phyloP scores from a whole-genome alignment of 2,888 invertebrate genomes.

The Andricus curvator region DNA sequence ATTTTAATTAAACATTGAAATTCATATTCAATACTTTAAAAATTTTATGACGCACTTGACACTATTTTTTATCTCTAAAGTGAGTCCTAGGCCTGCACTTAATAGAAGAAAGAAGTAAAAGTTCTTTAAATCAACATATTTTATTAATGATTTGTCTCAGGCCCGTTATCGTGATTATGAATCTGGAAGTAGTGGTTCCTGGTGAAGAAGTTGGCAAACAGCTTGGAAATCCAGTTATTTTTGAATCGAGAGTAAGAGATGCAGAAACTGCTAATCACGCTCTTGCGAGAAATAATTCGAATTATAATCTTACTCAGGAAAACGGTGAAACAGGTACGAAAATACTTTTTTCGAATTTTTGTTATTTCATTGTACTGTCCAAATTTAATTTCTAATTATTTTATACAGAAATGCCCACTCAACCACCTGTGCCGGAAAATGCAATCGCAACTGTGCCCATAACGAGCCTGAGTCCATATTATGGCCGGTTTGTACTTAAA shows the following conservation, averaged over 20 bases:
- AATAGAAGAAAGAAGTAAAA: too few relatives aligned
- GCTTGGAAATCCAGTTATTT: neutral
- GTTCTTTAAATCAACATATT: neutral
- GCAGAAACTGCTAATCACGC: neutral
- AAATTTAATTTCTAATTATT: too few relatives aligned
- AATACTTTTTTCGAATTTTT: too few relatives aligned
- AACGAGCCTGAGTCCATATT: neutral
- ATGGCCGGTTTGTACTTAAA: slow-evolving; percentile 6
- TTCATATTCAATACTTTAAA: too few relatives aligned
- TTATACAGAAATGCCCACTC: neutral
- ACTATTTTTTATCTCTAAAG: too few relatives aligned
- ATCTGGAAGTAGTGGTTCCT: neutral
- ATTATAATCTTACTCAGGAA: neutral
- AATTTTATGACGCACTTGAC: too few relatives aligned
- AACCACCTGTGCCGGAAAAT: neutral
- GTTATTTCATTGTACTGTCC: too few relatives aligned
- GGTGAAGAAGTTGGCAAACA: neutral
- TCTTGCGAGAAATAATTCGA: neutral
- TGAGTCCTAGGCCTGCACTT: too few relatives aligned
- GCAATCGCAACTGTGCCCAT: neutral
- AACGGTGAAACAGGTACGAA: neutral
- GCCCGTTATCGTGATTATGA: neutral
- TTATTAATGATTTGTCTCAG: neutral
- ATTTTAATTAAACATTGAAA: too few relatives aligned
- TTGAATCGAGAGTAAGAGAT: neutral